Percentiles rank a stretch among this genome's conserved stretches.
Conservation (phyloP, 2,888 invertebrate species). For the Stenoptilia bipunctidactyla region DNA sequence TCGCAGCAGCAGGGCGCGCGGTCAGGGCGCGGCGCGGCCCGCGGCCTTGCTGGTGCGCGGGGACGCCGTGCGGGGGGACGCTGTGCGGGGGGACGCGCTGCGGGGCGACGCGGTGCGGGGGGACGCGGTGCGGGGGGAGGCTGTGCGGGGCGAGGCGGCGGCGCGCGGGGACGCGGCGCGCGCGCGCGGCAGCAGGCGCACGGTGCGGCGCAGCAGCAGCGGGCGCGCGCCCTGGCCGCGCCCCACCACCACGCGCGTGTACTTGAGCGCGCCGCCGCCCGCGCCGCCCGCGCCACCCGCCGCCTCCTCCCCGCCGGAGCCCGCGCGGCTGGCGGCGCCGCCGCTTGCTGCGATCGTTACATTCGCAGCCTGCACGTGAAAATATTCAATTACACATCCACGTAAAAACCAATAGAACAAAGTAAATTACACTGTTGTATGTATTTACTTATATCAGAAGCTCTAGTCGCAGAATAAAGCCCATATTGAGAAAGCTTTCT, state of each 20-base stretch:
- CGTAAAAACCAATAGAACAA: too few relatives aligned
- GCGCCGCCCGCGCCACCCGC: background rate
- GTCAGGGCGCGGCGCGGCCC: too few relatives aligned
- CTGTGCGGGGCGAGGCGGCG: background rate
- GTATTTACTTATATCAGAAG: too few relatives aligned
- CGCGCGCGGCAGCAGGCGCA: slow-evolving; percentile 2
- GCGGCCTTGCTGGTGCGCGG: too few relatives aligned
- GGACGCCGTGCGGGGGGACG: background rate
- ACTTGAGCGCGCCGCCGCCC: slow-evolving; percentile 13
- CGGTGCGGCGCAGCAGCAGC: slow-evolving; percentile 4
- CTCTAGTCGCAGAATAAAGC: too few relatives aligned
- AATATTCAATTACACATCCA: too few relatives aligned
- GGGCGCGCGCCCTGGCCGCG: slow-evolving; percentile 6
- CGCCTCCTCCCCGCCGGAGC: background rate
- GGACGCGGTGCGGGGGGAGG: background rate
- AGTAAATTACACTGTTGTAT: too few relatives aligned
- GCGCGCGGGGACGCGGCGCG: background rate
- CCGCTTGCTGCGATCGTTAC: background rate
- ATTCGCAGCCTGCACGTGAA: too few relatives aligned
- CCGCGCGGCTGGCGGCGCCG: background rate
- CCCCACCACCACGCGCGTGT: slow-evolving; percentile 15
- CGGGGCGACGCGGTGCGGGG: background rate
- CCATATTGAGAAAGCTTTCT: too few relatives aligned
- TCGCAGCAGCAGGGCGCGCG: too few relatives aligned
- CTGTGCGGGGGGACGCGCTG: background rate